Percentiles rank a stretch among this genome's conserved stretches.
Conservation (phyloP, 2,888 invertebrate species). For the Pollenia angustigena region DNA sequence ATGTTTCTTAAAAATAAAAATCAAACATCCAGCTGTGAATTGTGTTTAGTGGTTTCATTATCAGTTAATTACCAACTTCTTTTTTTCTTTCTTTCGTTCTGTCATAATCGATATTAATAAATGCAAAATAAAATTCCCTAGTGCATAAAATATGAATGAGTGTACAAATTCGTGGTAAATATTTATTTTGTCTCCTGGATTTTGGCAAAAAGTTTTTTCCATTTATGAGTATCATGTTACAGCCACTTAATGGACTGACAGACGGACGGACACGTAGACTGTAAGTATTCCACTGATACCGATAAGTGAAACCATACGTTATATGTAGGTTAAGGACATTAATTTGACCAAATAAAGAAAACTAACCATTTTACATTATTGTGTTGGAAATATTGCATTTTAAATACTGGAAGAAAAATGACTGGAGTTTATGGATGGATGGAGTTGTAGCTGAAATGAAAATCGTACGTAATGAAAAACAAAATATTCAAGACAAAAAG, state of each 20-base stretch:
- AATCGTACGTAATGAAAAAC: slow-evolving; percentile 26
- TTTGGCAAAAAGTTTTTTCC: slow-evolving; percentile 13
- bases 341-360: slow-evolving; percentile 53
- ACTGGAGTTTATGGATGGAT: background rate
- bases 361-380: background rate
- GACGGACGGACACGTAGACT: slow-evolving; percentile 52
- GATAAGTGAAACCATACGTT: slow-evolving; percentile 70
- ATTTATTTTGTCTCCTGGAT: background rate
- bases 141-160: background rate
- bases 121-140: slow-evolving; percentile 43
- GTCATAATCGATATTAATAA: slow-evolving; percentile 65
- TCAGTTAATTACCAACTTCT: slow-evolving; percentile 64
- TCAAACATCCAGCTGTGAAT: slow-evolving; percentile 48
- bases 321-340: slow-evolving; percentile 73
- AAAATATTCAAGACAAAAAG: background rate
- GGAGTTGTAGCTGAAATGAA: slow-evolving; percentile 39
- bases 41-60: slow-evolving; percentile 53
- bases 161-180: slow-evolving; percentile 5
- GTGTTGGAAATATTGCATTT: slow-evolving; percentile 14
- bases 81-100: slow-evolving; percentile 14
- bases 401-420: slow-evolving; percentile 23
- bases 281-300: slow-evolving; percentile 49
- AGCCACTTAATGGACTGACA: slow-evolving; percentile 59
- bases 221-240: slow-evolving; percentile 63
- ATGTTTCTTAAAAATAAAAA: slow-evolving; percentile 18